A percentile compares a stretch with the other conserved stretches of the same genome.
These are phyloP conservation scores for Helicoverpa armigera DNA, from an alignment of 1,140 invertebrate species.

Conservation along the genomic window DNA sequence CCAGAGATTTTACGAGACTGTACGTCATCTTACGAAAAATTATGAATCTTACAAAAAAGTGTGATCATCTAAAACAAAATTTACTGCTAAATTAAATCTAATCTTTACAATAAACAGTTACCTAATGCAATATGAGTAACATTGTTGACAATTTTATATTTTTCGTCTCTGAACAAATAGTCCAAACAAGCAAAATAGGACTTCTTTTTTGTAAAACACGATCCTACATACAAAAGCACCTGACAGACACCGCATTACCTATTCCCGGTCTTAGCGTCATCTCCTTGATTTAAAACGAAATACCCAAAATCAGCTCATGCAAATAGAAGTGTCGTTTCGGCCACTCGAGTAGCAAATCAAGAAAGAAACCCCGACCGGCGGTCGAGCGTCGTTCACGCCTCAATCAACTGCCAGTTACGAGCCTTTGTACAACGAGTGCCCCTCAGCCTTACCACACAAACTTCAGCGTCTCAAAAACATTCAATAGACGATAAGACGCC, in stretches of 20 bases:
- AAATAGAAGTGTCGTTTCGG: conserved; percentile 83
- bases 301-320: conserved; percentile 76
- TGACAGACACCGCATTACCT: conserved; percentile 22
- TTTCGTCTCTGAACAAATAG: neutral
- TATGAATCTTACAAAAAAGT: too few species aligned
- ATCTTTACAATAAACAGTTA: neutral
- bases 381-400: conserved; percentile 83
- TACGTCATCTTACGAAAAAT: too few species aligned
- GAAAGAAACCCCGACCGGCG: conserved; percentile 80
- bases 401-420: conserved; percentile 83
- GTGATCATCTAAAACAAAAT: neutral
- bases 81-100: too few species aligned
- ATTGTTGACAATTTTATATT: neutral
- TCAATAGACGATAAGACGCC: conserved; percentile 17
- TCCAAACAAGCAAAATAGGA: too few species aligned
- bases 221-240: neutral
- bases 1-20: too few species aligned
- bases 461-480: conserved; percentile 63
- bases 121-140: too few species aligned
- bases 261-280: conserved; percentile 33
- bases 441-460: conserved; percentile 68
- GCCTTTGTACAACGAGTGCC: conserved; percentile 77
- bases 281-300: conserved; percentile 65
- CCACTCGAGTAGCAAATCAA: conserved; percentile 83
- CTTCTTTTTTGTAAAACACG: neutral